Conservation (phyloP, 2,797 vertebrate species). For the Pterois miles region DNA sequence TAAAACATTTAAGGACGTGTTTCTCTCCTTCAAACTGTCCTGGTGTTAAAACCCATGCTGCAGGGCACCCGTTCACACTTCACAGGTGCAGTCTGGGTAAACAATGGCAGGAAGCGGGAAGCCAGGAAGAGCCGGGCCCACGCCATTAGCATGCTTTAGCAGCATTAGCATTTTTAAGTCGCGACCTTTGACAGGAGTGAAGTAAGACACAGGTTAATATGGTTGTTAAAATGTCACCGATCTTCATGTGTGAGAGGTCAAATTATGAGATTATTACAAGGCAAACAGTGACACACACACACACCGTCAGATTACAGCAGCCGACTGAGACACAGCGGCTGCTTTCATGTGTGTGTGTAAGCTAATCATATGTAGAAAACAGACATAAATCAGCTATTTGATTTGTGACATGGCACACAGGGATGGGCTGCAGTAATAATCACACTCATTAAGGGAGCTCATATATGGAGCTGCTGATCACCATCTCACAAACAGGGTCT, state of each 20-base stretch:
- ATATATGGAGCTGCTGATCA: background rate
- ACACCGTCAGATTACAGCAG: background rate
- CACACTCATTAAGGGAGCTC: background rate
- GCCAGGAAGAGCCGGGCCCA: constrained; percentile 10
- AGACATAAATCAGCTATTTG: background rate
- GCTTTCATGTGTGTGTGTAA: background rate
- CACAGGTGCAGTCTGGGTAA: constrained; percentile 55
- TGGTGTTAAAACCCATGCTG: constrained; percentile 48
- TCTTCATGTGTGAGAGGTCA: constrained; percentile 3
- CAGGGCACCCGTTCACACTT: constrained; percentile 8
- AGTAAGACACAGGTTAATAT: constrained; percentile 9
- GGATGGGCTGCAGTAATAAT: background rate
- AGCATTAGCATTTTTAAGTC: constrained; percentile 44
- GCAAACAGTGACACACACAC: constrained; percentile 31
- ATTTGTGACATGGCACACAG: background rate
- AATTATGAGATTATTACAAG: constrained; percentile 34
- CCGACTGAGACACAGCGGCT: background rate
- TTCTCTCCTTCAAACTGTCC: background rate
- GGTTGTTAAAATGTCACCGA: constrained; percentile 36
- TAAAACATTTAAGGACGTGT: background rate
- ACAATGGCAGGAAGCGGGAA: constrained; percentile 22
- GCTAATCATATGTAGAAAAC: background rate
- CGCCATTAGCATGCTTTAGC: constrained; percentile 28
- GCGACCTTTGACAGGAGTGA: constrained; percentile 30
- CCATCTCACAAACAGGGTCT: no score